A percentile compares a stretch with the other conserved stretches of the same genome.
phyloP scores from a whole-genome alignment of 2,113 vertebrate species.

The Leptodactylus fuscus region DNA sequence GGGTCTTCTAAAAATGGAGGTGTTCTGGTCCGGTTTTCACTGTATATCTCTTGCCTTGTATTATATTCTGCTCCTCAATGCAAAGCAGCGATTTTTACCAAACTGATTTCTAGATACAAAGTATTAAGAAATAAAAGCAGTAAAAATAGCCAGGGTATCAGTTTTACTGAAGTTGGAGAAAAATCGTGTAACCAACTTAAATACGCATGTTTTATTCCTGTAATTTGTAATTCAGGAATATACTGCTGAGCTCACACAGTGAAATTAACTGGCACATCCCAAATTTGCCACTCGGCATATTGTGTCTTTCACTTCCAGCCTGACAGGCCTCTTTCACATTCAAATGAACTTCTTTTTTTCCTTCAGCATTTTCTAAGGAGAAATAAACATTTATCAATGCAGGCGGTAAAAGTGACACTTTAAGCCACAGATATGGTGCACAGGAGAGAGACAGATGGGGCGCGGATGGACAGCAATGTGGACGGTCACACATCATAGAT shows the following conservation, averaged over 20 bases:
- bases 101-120: too few relatives aligned
- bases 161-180: neutral
- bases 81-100: too few relatives aligned
- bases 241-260: conserved; percentile 55
- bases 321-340: conserved; percentile 61
- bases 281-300: conserved; percentile 60
- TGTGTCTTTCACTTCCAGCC: conserved; percentile 56
- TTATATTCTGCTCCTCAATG: too few relatives aligned
- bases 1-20: too few relatives aligned
- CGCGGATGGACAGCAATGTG: neutral
- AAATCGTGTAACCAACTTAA: conserved; percentile 31
- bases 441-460: neutral
- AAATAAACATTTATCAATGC: conserved; percentile 58
- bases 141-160: neutral
- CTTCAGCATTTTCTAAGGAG: conserved; percentile 54
- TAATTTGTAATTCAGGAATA: conserved; percentile 56
- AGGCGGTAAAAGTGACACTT: conserved; percentile 33
- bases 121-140: too few relatives aligned
- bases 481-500: neutral
- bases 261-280: conserved; percentile 59
- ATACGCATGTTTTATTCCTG: conserved; percentile 52
- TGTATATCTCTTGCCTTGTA: too few relatives aligned
- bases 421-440: neutral
- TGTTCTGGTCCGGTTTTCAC: too few relatives aligned
- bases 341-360: conserved; percentile 57